Conservation (phyloP, 2,888 invertebrate species). For the Caenorhabditis japonica region DNA sequence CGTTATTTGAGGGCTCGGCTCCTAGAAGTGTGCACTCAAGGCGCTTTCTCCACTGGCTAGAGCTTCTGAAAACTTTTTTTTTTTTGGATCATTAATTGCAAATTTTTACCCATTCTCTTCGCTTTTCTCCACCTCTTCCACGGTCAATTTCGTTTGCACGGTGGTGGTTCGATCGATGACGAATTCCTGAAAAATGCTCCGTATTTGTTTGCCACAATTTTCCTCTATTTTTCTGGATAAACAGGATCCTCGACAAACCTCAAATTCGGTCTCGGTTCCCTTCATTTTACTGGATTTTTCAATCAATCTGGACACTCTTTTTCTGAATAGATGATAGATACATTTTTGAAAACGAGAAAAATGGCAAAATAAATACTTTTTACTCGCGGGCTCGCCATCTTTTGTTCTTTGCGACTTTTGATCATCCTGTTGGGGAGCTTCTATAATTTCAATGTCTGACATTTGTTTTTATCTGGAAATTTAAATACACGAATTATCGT, state of each 20-base stretch:
- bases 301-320: constrained; percentile 30
- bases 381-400: too few species aligned
- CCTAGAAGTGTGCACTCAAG: constrained; percentile 27
- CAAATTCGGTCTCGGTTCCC: constrained; percentile 54
- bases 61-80: constrained; percentile 8
- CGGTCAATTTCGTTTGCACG: constrained; percentile 9
- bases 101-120: constrained; percentile 1
- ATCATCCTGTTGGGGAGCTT: neutral
- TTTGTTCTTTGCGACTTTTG: neutral
- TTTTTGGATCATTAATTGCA: neutral
- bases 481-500: neutral
- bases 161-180: constrained; percentile 56
- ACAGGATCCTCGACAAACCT: constrained; percentile 11
- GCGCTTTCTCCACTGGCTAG: constrained; percentile 16
- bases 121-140: constrained; percentile 12
- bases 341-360: too few species aligned
- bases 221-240: too few species aligned
- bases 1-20: too few species aligned
- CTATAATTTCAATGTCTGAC: constrained; percentile 22
- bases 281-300: constrained; percentile 33
- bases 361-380: too few species aligned
- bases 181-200: constrained; percentile 41
- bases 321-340: constrained; percentile 30
- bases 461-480: constrained; percentile 19
- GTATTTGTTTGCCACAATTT: too few species aligned